phyloP scores from a whole-genome alignment of 2,888 invertebrate species.

The Diarsia rubi region DNA sequence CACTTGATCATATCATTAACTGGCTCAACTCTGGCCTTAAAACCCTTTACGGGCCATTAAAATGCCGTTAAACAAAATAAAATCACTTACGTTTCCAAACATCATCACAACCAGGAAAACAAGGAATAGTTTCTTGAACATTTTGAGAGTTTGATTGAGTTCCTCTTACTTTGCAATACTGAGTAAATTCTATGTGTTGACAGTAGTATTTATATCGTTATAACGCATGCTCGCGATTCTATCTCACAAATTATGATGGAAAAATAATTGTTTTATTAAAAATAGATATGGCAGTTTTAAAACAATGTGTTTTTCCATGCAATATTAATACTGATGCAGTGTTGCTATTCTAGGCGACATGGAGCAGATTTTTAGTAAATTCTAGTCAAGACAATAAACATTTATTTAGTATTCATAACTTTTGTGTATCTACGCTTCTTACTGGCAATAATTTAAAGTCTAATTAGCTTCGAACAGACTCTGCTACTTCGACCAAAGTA shows the following conservation, averaged over 20 bases:
- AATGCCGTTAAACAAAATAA: neutral
- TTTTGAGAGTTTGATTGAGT: slow-evolving; percentile 60
- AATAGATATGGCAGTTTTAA: slow-evolving; percentile 36
- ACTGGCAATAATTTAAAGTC: neutral
- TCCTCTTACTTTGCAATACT: neutral
- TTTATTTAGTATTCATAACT: neutral
- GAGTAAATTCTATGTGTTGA: slow-evolving; percentile 8
- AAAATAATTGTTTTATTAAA: slow-evolving; percentile 63
- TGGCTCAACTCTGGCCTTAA: neutral
- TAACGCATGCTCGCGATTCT: slow-evolving; percentile 33
- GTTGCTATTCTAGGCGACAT: neutral
- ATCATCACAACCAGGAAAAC: slow-evolving; percentile 67
- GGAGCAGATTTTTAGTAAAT: neutral
- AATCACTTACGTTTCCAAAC: slow-evolving; percentile 68
- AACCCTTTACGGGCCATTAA: neutral
- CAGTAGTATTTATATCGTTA: slow-evolving; percentile 38
- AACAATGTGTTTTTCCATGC: slow-evolving; percentile 2
- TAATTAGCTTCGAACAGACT: neutral
- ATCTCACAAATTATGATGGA: slow-evolving; percentile 63
- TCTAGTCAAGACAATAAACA: too few species aligned
- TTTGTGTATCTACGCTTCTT: neutral
- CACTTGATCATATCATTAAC: too few species aligned
- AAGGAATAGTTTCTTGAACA: slow-evolving; percentile 66
- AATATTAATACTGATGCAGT: neutral
- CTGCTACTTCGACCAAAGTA: neutral